Base-by-base conservation (phyloP, 1,140 invertebrate genomes). In the Calosoma granatense region DNA sequence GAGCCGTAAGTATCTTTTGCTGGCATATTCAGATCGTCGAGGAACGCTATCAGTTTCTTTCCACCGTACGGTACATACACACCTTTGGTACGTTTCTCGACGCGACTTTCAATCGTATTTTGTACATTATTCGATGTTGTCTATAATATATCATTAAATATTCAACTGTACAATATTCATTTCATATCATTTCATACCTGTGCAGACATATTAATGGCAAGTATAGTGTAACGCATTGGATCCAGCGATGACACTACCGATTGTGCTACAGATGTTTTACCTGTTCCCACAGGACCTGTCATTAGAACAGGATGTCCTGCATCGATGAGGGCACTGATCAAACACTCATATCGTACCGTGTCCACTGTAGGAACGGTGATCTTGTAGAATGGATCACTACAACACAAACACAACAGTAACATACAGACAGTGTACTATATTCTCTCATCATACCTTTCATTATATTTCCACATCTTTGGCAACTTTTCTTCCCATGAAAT, bases 11-110 rank as follows among this genome's bases (percentile, higher is more conserved):
- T 80, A 61, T 93, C 90, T 61, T 89, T 88, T n/a, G 83, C 83
- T 0, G 90, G 90, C 87, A 92, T 92, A 70, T 93, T 93, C 61
- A 93, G 84, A 68, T 94, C 89, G 70, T 94, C 90, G 79, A 93
- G 83, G 67, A 91, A 92, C 1, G 83, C 81, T 51, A 93, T 79
- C 76, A 93, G 80, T 61, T 74, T 86, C 75, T 91, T 92, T 23
- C 78, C 84, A 61, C 81, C 85, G 19, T 80, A 70, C 0, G 90
- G 90, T 0, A 87, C 80, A 70, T 84, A 91, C 53, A 87, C 79
- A 2, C 83, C 86, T 70, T 91, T 93, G 0, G 86, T 90, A 43
- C 88, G 76, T 74, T 92, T 92, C 70, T 93, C 88, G 0, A 91
- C 72, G 54, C 82, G 74, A 58, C 83, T 84, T 70, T 91, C 88